These are phyloP conservation scores for Siniperca undulata DNA, from an alignment of 2,797 vertebrate genomes.

Conservation along the genomic window DNA sequence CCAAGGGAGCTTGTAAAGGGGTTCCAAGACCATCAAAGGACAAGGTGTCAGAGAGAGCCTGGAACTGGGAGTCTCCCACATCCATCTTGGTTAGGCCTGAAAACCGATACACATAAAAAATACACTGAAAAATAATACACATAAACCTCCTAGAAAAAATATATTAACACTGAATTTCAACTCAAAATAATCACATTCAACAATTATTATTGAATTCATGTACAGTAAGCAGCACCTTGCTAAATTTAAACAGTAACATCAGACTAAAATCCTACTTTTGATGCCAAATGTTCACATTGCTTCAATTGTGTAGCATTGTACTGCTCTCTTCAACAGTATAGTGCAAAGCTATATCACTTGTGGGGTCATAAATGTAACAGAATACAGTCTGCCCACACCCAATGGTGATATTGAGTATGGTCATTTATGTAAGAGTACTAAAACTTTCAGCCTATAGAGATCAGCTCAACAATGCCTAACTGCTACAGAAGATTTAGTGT, in stretches of 20 bases:
- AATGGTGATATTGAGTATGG: neutral
- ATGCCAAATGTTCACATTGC: neutral
- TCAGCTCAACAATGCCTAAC: constrained; percentile 24
- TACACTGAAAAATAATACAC: too few relatives aligned
- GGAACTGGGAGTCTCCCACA: constrained; percentile 88
- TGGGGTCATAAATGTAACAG: constrained; percentile 16
- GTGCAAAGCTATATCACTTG: neutral
- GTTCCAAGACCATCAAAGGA: constrained; percentile 87
- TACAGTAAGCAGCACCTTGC: neutral
- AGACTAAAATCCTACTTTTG: neutral
- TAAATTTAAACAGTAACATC: neutral
- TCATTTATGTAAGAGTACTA: neutral
- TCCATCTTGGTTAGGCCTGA: constrained; percentile 91
- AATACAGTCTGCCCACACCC: constrained; percentile 32
- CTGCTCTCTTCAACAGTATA: too few relatives aligned
- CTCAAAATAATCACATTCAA: neutral
- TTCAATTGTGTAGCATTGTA: neutral
- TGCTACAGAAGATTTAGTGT: constrained; percentile 12
- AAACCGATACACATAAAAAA: too few relatives aligned
- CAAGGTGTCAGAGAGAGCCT: constrained; percentile 87
- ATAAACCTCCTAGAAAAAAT: neutral
- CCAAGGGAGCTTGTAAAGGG: constrained; percentile 82
- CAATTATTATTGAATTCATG: neutral
- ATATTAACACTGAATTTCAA: neutral
- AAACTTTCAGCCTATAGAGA: constrained; percentile 9